phyloP scores from a whole-genome alignment of 2,113 vertebrate genomes.

The Garra rufa region DNA sequence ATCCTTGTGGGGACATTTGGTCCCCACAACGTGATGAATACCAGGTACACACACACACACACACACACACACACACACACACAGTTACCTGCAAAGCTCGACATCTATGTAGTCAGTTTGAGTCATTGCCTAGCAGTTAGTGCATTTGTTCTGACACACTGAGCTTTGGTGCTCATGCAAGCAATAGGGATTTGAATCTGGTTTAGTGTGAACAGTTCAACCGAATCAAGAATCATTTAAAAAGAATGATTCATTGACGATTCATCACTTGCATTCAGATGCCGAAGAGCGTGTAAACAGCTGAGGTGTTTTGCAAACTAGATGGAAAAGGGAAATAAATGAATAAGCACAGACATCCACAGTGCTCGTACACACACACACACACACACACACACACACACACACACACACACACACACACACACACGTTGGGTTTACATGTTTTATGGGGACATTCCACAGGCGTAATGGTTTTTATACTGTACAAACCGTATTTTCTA shows the following conservation, averaged over 20 bases:
- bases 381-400: constrained; percentile 8
- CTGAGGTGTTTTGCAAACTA: neutral
- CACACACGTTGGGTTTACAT: no score
- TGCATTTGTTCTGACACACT: no score
- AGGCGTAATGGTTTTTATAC: no score
- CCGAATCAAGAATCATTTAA: neutral
- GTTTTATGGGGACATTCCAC: no score
- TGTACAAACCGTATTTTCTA: no score
- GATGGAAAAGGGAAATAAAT: neutral
- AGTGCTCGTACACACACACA: neutral
- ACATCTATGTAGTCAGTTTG: neutral
- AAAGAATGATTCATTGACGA: neutral
- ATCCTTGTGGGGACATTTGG: no score
- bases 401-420: neutral
- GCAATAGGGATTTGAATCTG: neutral
- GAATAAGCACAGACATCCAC: neutral
- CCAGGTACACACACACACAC: no score
- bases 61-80: neutral
- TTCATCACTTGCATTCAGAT: neutral
- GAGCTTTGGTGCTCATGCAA: neutral
- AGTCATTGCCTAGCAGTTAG: neutral
- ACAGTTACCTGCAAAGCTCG: neutral
- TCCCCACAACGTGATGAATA: no score
- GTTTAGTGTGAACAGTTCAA: neutral
- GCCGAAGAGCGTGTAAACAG: neutral